These are phyloP conservation scores for Epinephelus malabaricus DNA, from an alignment of 2,797 vertebrate species.

Conservation along the genomic window DNA sequence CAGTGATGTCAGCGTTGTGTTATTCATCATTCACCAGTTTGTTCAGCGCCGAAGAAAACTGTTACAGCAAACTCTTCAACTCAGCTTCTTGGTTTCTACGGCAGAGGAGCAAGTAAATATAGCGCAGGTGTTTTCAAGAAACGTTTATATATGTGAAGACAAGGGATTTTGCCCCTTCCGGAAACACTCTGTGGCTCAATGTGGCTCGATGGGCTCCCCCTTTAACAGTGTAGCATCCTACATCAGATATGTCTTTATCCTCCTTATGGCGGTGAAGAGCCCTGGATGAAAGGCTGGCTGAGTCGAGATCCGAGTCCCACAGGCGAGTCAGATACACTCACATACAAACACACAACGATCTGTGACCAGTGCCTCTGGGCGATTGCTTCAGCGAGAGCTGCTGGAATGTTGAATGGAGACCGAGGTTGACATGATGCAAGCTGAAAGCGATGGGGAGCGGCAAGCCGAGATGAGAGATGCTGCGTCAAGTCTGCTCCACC, in stretches of 20 bases:
- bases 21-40: slow-evolving; percentile 46
- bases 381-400: slow-evolving; percentile 49
- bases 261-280: slow-evolving; percentile 44
- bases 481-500: slow-evolving; percentile 64
- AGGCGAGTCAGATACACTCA: slow-evolving; percentile 60
- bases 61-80: slow-evolving; percentile 26
- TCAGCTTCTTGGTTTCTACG: slow-evolving; percentile 3
- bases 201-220: slow-evolving; percentile 35
- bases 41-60: slow-evolving; percentile 37
- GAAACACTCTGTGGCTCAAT: slow-evolving; percentile 28
- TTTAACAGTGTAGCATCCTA: slow-evolving; percentile 35
- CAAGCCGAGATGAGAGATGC: slow-evolving; percentile 63
- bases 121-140: background rate
- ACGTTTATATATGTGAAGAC: background rate
- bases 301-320: slow-evolving; percentile 53
- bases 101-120: slow-evolving; percentile 5
- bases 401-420: slow-evolving; percentile 58
- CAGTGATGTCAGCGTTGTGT: slow-evolving; percentile 43
- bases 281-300: slow-evolving; percentile 54
- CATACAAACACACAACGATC: slow-evolving; percentile 60
- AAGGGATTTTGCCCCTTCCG: slow-evolving; percentile 2
- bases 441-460: slow-evolving; percentile 69
- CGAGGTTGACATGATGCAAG: slow-evolving; percentile 64
- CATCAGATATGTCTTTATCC: slow-evolving; percentile 60
- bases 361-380: slow-evolving; percentile 62